phyloP scores from a whole-genome alignment of 2,888 invertebrate genomes.

The Serripes groenlandicus region DNA sequence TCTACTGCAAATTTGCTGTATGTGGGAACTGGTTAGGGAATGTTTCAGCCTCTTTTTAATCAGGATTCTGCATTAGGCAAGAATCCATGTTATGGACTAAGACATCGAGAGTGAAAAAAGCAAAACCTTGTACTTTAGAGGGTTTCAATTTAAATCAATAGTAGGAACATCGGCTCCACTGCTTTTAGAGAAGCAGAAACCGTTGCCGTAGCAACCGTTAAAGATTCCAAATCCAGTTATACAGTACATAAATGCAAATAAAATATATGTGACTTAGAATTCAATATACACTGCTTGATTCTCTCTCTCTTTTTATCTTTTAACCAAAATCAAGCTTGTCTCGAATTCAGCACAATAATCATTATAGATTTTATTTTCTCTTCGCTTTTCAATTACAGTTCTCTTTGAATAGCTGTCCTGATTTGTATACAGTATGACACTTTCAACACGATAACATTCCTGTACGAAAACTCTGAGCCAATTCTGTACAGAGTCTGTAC shows the following conservation, averaged over 20 bases:
- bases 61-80: constrained; percentile 9
- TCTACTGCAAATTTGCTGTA: too few relatives aligned
- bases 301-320: neutral
- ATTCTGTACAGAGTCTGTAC: too few relatives aligned
- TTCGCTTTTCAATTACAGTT: too few relatives aligned
- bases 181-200: constrained; percentile 64
- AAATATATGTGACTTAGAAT: constrained; percentile 47
- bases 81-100: too few relatives aligned
- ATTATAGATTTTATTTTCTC: too few relatives aligned
- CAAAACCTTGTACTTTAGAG: constrained; percentile 21
- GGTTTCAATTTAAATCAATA: constrained; percentile 68
- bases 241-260: constrained; percentile 65
- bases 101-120: constrained; percentile 18
- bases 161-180: constrained; percentile 41
- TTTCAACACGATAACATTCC: too few relatives aligned
- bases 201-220: constrained; percentile 56
- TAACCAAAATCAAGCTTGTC: too few relatives aligned
- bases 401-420: too few relatives aligned
- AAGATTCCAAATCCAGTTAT: constrained; percentile 43
- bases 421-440: too few relatives aligned
- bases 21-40: neutral
- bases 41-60: neutral
- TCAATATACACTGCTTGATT: constrained; percentile 3
- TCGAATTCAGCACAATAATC: too few relatives aligned
- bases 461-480: too few relatives aligned